These are phyloP conservation scores for Coregonus ussuriensis DNA, from an alignment of 2,797 vertebrate species.

Conservation along the genomic window DNA sequence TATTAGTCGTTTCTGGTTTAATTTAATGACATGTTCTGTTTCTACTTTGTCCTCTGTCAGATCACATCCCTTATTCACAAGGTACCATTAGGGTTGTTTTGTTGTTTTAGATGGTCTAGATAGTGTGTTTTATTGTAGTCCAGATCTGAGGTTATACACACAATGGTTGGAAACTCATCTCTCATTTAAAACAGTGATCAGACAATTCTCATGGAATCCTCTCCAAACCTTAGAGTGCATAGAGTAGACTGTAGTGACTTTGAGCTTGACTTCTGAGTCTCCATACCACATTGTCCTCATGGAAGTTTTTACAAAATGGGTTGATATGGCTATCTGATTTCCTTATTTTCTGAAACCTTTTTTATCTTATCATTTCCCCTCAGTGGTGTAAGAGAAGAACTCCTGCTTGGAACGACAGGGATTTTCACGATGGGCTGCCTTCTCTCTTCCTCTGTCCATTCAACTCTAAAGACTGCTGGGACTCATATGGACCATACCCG, in stretches of 20 bases:
- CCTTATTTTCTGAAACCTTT: not conserved
- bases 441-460: slow-evolving; percentile 26
- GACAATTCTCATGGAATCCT: not conserved
- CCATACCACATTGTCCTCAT: not conserved
- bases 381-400: slow-evolving; percentile 69
- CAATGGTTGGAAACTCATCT: not conserved
- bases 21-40: slow-evolving; percentile 21
- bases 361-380: slow-evolving; percentile 32
- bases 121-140: not conserved
- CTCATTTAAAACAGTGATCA: not conserved
- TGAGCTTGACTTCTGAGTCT: not conserved
- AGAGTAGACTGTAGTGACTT: not conserved
- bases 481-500: slow-evolving; percentile 33
- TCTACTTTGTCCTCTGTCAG: slow-evolving; percentile 24
- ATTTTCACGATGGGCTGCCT: slow-evolving; percentile 25
- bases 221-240: not conserved
- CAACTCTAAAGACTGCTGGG: slow-evolving; percentile 32
- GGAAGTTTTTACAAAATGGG: not conserved
- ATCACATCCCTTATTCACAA: slow-evolving; percentile 34
- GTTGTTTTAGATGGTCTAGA: not conserved
- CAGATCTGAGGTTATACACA: not conserved
- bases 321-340: not conserved
- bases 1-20: not conserved
- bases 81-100: slow-evolving; percentile 24
- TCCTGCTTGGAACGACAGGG: slow-evolving; percentile 14